Base-by-base conservation (phyloP, 2,888 invertebrate species). In the Baccha elongata region DNA sequence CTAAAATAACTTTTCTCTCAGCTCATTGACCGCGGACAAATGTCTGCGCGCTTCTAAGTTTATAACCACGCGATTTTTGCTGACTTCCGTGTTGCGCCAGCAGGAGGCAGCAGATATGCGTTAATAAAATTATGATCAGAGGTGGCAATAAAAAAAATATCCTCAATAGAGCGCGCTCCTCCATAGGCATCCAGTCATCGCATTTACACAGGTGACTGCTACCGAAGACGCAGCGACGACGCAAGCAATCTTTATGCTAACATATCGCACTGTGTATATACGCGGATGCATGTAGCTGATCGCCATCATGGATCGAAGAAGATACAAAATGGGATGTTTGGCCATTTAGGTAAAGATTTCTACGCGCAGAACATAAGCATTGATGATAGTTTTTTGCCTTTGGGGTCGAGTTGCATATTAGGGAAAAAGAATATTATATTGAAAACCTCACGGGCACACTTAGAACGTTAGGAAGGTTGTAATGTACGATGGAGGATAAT, bases 1-100 rank as follows among this genome's bases (percentile, higher is more conserved):
- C 37, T 42, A 60, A 21, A 64, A 65, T 64, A 37, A 58, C 19
- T 58, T 15, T 23, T 26, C 23, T 7, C 42, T 46, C 8, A 58
- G 10, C 19, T 26, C 40, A 6, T 44, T 26, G 35, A 15, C 55
- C 19, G n/a, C 21, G 37, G 26, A 23, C 48, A 46, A 42, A 26
- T 62, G 26, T 10, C n/a, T 23, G 35, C 19, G 46, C 29, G 48
- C 48, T 19, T 10, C 13, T 15, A 37, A 21, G 40, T 74, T 74
- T 74, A 80, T 64, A 40, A 35, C 48, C 29, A 32, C 32, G 69
- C 35, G 32, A 37, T 4, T 32, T 19, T 46, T 35, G 1, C 19
- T 32, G 37, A 80, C 80, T 80, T 80, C 80, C 80, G 80, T 80
- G 52, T 80, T 75, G 64, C 80, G 40, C 75, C 75, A 52, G 73